phyloP scores from a whole-genome alignment of 2,797 vertebrate genomes.

The Eleutherodactylus coqui region DNA sequence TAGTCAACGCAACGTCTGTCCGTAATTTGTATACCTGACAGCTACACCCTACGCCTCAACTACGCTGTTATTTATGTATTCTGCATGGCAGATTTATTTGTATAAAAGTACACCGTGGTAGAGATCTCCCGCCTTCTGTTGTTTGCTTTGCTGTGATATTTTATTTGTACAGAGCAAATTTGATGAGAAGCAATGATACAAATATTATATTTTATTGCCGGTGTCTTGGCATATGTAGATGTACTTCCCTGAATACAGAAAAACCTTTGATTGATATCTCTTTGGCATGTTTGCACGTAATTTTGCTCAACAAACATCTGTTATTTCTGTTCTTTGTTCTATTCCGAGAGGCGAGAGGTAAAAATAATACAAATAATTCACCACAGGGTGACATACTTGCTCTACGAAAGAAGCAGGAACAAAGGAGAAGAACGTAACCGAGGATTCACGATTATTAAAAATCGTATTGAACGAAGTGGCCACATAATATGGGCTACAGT shows the following conservation, averaged over 20 bases:
- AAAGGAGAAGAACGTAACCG: neutral
- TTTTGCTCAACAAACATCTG: constrained; percentile 35
- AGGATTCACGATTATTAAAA: neutral
- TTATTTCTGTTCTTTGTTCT: constrained; percentile 26
- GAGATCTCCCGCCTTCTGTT: constrained; percentile 29
- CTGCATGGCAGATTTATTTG: neutral
- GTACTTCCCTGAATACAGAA: constrained; percentile 41
- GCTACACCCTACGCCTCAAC: neutral
- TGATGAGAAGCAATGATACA: constrained; percentile 35
- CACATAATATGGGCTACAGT: neutral
- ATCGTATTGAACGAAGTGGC: neutral
- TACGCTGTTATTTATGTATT: constrained; percentile 7
- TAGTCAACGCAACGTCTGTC: neutral
- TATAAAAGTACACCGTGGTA: neutral
- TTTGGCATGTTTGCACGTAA: constrained; percentile 24
- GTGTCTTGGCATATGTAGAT: constrained; percentile 21
- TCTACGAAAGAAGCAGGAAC: constrained; percentile 70
- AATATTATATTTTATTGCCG: constrained; percentile 49
- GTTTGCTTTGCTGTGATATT: constrained; percentile 30
- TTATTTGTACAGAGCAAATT: constrained; percentile 45
- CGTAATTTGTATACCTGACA: constrained; percentile 5
- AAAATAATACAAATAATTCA: constrained; percentile 72
- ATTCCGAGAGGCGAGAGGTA: constrained; percentile 33
- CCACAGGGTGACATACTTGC: constrained; percentile 83
- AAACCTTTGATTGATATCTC: constrained; percentile 27